These are phyloP conservation scores for Proales similis DNA, from an alignment of 1,140 invertebrate species.

Conservation along the genomic window DNA sequence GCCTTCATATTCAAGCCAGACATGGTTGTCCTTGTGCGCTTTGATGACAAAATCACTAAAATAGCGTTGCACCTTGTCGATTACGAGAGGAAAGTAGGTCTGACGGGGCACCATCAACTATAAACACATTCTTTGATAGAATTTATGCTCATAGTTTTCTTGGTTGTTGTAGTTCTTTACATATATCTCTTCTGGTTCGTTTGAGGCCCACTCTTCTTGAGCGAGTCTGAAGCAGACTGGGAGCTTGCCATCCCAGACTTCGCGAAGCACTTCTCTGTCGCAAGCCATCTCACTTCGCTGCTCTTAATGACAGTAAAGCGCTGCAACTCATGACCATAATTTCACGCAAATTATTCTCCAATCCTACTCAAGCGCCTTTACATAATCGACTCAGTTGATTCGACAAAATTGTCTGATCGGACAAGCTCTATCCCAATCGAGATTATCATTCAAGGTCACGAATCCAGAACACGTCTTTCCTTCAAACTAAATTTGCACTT, in stretches of 20 bases:
- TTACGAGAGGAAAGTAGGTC: slow-evolving; percentile 88
- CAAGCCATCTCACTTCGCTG: slow-evolving; percentile 64
- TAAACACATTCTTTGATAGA: slow-evolving; percentile 39
- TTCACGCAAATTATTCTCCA: too few relatives aligned
- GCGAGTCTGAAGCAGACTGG: slow-evolving; percentile 81
- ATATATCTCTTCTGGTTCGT: slow-evolving; percentile 30
- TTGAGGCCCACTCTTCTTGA: slow-evolving; percentile 62
- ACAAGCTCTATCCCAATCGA: too few relatives aligned
- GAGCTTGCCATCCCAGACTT: slow-evolving; percentile 89
- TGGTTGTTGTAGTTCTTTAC: background rate
- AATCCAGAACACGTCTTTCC: too few relatives aligned
- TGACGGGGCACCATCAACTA: slow-evolving; percentile 81
- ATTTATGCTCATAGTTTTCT: background rate
- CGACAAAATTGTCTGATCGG: too few relatives aligned
- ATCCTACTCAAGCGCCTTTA: too few relatives aligned
- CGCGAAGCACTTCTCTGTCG: slow-evolving; percentile 79
- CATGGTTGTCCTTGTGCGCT: slow-evolving; percentile 62
- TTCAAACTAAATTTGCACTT: too few relatives aligned
- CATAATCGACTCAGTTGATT: too few relatives aligned
- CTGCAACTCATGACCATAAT: background rate
- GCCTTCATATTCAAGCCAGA: slow-evolving; percentile 91
- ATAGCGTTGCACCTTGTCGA: slow-evolving; percentile 87
- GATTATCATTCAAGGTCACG: too few relatives aligned
- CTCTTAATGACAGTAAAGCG: background rate
- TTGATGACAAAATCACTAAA: slow-evolving; percentile 72